Conservation (phyloP, 2,797 vertebrate genomes). For the Xenentodon cancila region DNA sequence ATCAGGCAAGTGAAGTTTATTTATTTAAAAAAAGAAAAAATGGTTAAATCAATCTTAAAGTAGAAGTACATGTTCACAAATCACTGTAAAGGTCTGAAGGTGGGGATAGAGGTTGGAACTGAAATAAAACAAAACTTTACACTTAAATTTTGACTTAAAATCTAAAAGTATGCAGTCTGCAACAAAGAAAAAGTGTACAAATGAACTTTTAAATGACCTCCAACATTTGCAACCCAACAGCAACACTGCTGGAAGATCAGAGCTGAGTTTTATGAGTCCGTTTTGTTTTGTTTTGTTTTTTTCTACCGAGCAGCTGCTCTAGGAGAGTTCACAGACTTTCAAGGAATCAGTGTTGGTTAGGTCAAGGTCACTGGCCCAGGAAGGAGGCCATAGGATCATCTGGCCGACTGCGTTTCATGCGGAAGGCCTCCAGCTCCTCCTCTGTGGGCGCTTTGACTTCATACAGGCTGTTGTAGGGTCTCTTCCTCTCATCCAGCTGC, state of each 20-base stretch:
- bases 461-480: constrained; percentile 89
- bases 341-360: too few species aligned
- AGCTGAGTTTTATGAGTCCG: too few species aligned
- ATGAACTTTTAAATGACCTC: too few species aligned
- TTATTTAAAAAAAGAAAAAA: constrained; percentile 10
- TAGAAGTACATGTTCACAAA: not conserved
- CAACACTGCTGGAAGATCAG: too few species aligned
- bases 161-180: too few species aligned
- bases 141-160: too few species aligned
- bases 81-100: not conserved
- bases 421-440: constrained; percentile 98
- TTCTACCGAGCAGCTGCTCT: too few species aligned
- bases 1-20: constrained; percentile 24
- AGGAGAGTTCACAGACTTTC: too few species aligned
- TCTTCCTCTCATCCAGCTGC: constrained; percentile 95
- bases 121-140: not conserved
- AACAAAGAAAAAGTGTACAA: too few species aligned
- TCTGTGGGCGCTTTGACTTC: constrained; percentile 95
- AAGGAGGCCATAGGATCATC: constrained; percentile 98
- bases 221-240: too few species aligned
- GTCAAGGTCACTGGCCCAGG: constrained; percentile 83
- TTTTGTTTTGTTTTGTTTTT: too few species aligned
- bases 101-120: not conserved
- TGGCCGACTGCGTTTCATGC: constrained; percentile 91
- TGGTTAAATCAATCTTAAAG: constrained; percentile 8